Percentiles rank a stretch among this genome's conserved stretches.
phyloP scores from a whole-genome alignment of 2,797 vertebrate genomes.

The Catharus ustulatus region DNA sequence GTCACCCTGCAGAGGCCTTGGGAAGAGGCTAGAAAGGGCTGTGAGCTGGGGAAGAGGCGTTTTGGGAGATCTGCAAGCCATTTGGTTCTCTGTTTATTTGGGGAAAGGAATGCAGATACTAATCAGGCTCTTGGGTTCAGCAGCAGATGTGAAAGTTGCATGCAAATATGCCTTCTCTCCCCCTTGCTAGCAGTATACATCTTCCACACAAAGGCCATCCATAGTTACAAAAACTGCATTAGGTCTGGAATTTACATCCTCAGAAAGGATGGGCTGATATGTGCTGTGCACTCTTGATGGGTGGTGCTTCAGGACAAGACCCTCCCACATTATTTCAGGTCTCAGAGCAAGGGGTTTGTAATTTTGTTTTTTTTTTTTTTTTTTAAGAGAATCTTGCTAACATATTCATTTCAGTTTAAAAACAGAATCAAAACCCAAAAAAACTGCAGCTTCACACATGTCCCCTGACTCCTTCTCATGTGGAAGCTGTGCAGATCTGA shows the following conservation, averaged over 20 bases:
- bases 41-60: background rate
- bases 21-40: background rate
- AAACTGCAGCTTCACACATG: background rate
- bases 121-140: conserved; percentile 36
- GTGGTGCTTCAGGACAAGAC: background rate
- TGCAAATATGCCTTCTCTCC: conserved; percentile 1
- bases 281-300: background rate
- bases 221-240: conserved; percentile 6
- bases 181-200: background rate
- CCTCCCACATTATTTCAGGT: background rate
- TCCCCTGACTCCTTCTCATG: background rate
- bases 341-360: background rate
- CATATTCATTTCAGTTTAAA: background rate
- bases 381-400: background rate
- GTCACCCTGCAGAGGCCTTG: background rate
- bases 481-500: background rate
- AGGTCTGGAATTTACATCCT: conserved; percentile 12
- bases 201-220: conserved; percentile 18
- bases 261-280: background rate
- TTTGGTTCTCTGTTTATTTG: conserved; percentile 54
- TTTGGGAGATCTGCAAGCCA: conserved; percentile 14
- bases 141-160: conserved; percentile 55
- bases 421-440: background rate
- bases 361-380: background rate
- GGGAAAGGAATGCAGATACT: conserved; percentile 50